A percentile compares a stretch with the other conserved stretches of the same genome.
Evolutionary conservation across 2,888 invertebrate genomes (phyloP).

Genomic region (Ditula angustiorana): DNA sequence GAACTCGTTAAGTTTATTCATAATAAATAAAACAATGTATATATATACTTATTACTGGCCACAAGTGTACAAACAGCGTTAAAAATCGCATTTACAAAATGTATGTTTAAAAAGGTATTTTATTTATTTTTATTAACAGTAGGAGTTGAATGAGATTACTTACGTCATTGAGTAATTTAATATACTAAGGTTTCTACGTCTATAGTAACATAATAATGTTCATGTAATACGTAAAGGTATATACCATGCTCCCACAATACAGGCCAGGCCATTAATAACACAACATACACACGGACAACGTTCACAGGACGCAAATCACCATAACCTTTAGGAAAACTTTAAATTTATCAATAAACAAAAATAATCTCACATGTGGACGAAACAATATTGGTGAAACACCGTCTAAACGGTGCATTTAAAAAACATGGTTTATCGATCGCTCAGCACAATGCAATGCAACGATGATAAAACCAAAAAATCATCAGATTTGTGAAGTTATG

Average conservation of each 20-base stretch:
- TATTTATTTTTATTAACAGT: conserved; percentile 42
- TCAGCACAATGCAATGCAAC: too few relatives aligned
- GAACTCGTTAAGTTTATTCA: too few relatives aligned
- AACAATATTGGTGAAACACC: conserved; percentile 44
- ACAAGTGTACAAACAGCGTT: conserved; percentile 66
- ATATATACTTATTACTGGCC: conserved; percentile 43
- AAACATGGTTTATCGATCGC: neutral
- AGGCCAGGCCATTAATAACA: conserved; percentile 76
- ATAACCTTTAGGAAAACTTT: conserved; percentile 38
- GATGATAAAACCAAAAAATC: too few relatives aligned
- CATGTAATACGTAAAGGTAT: too few relatives aligned
- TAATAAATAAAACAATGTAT: neutral
- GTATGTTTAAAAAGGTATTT: conserved; percentile 63
- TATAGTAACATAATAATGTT: conserved; percentile 12
- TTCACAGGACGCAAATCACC: conserved; percentile 47
- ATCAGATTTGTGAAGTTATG: too few relatives aligned
- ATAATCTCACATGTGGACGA: conserved; percentile 73
- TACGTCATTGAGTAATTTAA: conserved; percentile 62
- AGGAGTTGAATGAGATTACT: conserved; percentile 68
- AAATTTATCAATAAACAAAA: conserved; percentile 71
- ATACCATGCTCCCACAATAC: conserved; percentile 73
- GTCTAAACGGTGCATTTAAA: neutral
- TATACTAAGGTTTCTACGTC: conserved; percentile 9
- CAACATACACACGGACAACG: conserved; percentile 70
- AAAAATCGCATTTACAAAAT: conserved; percentile 72